Conservation (phyloP, 2,797 vertebrate genomes). For the Phalanger gymnotis region DNA sequence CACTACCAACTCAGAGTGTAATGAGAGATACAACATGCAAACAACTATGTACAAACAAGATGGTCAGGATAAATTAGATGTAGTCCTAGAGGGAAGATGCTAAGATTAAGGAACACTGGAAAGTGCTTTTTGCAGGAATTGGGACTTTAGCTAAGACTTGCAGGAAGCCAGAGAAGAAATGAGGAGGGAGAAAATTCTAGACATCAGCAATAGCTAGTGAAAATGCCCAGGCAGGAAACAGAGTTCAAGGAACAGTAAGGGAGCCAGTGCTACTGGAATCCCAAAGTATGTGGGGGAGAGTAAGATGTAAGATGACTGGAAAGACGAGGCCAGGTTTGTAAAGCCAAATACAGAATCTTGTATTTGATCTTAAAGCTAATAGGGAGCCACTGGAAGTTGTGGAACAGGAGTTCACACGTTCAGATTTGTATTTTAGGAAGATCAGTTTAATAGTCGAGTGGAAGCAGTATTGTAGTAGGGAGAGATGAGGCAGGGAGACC, state of each 20-base stretch:
- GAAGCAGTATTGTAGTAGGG: not conserved
- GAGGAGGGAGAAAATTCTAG: not conserved
- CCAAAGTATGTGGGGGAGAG: not conserved
- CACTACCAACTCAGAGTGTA: not conserved
- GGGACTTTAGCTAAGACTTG: not conserved
- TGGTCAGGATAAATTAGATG: not conserved
- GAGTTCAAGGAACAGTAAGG: not conserved
- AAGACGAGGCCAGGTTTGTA: not conserved
- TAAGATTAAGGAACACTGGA: not conserved
- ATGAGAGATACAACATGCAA: not conserved
- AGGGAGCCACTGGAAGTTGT: not conserved
- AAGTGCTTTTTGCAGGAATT: not conserved
- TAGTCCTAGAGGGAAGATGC: not conserved
- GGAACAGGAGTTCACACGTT: not conserved
- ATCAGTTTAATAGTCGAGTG: not conserved
- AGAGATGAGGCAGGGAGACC: not conserved
- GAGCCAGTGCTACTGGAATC: not conserved
- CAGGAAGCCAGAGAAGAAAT: not conserved
- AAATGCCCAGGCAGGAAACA: not conserved
- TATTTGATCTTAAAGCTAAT: not conserved
- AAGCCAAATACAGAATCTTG: not conserved
- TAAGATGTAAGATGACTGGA: not conserved
- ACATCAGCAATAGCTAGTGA: not conserved
- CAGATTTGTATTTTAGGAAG: not conserved
- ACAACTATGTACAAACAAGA: not conserved